Conservation (phyloP, 2,113 vertebrate genomes). For the Spea bombifrons region DNA sequence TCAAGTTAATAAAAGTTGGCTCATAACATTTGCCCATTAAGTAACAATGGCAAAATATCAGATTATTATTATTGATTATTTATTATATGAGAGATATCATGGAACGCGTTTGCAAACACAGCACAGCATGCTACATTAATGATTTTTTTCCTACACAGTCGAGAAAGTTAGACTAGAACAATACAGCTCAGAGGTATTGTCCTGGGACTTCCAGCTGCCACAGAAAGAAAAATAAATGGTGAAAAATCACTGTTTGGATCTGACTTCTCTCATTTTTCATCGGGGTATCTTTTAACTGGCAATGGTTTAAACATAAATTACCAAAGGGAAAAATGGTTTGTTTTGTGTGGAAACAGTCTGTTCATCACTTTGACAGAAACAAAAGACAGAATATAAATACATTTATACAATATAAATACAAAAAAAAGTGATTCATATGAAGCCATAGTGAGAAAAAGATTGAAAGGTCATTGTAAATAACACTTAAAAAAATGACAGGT, state of each 20-base stretch:
- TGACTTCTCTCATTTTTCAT: constrained; percentile 16
- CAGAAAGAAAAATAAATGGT: constrained; percentile 11
- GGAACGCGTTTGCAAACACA: too few relatives aligned
- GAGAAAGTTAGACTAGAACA: constrained; percentile 19
- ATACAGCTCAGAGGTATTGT: constrained; percentile 10
- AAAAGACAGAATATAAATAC: constrained; percentile 4
- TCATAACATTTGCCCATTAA: too few relatives aligned
- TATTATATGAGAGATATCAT: too few relatives aligned
- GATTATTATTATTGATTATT: too few relatives aligned
- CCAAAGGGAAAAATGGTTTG: background rate
- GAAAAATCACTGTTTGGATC: constrained; percentile 22
- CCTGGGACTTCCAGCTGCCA: constrained; percentile 6
- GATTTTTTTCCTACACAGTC: background rate
- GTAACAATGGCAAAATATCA: too few relatives aligned
- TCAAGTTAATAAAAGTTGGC: too few relatives aligned
- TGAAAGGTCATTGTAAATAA: constrained; percentile 2
- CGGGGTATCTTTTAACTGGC: background rate
- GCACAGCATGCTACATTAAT: too few relatives aligned
- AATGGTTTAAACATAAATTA: constrained; percentile 14
- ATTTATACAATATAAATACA: background rate
- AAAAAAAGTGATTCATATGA: background rate
- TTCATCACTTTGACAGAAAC: constrained; percentile 12
- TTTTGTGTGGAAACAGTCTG: constrained; percentile 7
- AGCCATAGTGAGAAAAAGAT: background rate
- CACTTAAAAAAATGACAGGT: background rate